These are phyloP conservation scores for Brachionus rubens DNA, from an alignment of 1,140 invertebrate genomes.

Conservation along the genomic window DNA sequence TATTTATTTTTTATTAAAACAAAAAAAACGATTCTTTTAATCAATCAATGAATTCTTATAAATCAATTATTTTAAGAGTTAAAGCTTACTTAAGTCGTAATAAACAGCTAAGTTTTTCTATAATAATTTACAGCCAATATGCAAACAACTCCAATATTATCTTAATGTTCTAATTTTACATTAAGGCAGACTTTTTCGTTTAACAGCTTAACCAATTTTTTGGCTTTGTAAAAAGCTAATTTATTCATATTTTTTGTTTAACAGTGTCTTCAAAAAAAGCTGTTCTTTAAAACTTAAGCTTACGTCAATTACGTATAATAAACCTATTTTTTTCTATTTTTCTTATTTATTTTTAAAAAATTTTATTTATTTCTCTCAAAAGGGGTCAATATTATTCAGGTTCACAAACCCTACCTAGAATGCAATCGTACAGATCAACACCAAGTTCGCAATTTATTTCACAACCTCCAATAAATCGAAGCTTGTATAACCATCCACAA, in stretches of 20 bases:
- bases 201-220: too few species aligned
- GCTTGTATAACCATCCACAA: slow-evolving; percentile 15
- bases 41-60: background rate
- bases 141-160: too few species aligned
- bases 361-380: background rate
- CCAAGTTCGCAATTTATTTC: background rate
- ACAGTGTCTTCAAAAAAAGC: background rate
- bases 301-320: too few species aligned
- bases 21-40: background rate
- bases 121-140: too few species aligned
- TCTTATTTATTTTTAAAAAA: background rate
- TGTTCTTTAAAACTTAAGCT: background rate
- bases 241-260: slow-evolving; percentile 9
- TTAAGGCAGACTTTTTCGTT: too few species aligned
- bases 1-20: slow-evolving; percentile 9
- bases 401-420: slow-evolving; percentile 27
- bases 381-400: slow-evolving; percentile 2
- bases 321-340: too few species aligned
- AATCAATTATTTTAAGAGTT: slow-evolving; percentile 3
- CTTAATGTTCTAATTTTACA: too few species aligned
- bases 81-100: too few species aligned
- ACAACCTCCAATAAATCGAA: slow-evolving; percentile 15
- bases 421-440: background rate
- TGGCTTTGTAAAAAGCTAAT: background rate
- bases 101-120: too few species aligned